Conservation (phyloP, 1,140 invertebrate genomes). For the Drosophila sproati region DNA sequence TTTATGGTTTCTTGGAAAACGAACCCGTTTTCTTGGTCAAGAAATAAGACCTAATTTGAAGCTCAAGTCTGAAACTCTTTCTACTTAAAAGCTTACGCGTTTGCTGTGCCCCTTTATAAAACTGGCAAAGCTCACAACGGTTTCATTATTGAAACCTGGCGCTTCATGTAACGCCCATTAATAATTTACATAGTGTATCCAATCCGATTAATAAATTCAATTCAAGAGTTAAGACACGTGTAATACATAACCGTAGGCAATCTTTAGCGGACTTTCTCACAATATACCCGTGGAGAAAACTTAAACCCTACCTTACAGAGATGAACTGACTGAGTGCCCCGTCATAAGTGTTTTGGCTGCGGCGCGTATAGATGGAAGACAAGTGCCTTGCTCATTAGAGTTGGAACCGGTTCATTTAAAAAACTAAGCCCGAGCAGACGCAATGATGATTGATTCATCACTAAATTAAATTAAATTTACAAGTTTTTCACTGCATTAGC, state of each 20-base stretch:
- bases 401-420: constrained; percentile 75
- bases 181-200: constrained; percentile 26
- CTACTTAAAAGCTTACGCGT: no score
- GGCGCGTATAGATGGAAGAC: constrained; percentile 27
- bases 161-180: constrained; percentile 23
- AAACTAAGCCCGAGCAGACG: constrained; percentile 64
- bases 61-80: no score
- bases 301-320: constrained; percentile 53
- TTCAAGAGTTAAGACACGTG: constrained; percentile 59
- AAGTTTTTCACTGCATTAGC: constrained; percentile 58
- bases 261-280: constrained; percentile 59
- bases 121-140: no score
- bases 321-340: constrained; percentile 39
- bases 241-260: constrained; percentile 45
- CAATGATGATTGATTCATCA: constrained; percentile 79
- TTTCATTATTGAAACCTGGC: neutral
- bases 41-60: no score
- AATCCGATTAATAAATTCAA: constrained; percentile 58
- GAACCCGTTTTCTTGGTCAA: no score
- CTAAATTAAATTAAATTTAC: constrained; percentile 71
- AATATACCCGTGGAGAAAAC: constrained; percentile 63
- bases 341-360: constrained; percentile 53
- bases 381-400: constrained; percentile 69
- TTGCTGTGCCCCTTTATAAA: no score
- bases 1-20: no score